Evolutionary conservation across 2,888 invertebrate genomes (phyloP).

Genomic region (Mycalesis mineus): DNA sequence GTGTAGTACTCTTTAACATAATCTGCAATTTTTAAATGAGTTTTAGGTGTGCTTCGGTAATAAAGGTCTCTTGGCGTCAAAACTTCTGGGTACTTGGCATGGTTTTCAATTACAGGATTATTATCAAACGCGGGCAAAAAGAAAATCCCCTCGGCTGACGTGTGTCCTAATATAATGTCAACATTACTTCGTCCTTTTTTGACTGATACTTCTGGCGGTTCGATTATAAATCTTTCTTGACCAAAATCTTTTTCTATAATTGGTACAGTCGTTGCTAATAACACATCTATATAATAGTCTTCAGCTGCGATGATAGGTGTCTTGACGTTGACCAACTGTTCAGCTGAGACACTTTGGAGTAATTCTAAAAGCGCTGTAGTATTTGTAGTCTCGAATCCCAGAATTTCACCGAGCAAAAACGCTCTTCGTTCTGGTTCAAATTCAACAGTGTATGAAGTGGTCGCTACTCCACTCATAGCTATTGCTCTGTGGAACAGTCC

Average conservation of each 20-base stretch:
- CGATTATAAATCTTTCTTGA: conserved; percentile 41
- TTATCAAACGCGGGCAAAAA: conserved; percentile 27
- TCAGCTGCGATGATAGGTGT: conserved; percentile 42
- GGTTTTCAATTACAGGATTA: conserved; percentile 25
- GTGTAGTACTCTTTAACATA: conserved; percentile 45
- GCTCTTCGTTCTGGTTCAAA: conserved; percentile 42
- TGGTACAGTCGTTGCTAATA: conserved; percentile 48
- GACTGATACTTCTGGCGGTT: conserved; percentile 36
- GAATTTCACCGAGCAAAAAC: conserved; percentile 42
- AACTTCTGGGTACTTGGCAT: conserved; percentile 41
- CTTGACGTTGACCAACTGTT: conserved; percentile 37
- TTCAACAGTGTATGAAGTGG: conserved; percentile 44
- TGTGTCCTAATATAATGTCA: conserved; percentile 84
- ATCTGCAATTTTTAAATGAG: conserved; percentile 40
- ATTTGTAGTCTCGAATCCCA: conserved; percentile 45
- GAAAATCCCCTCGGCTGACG: conserved; percentile 79
- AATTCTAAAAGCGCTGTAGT: conserved; percentile 43
- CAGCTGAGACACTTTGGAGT: conserved; percentile 42
- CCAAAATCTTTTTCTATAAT: conserved; percentile 53
- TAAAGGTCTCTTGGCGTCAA: conserved; percentile 45
- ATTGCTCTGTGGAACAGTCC: conserved; percentile 67
- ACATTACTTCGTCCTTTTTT: conserved; percentile 67
- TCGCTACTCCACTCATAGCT: conserved; percentile 81
- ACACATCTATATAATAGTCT: conserved; percentile 32
- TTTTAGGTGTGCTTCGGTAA: conserved; percentile 31